Percentiles rank a stretch among this genome's conserved stretches.
phyloP scores from a whole-genome alignment of 2,797 vertebrate genomes.

The Clamator glandarius region DNA sequence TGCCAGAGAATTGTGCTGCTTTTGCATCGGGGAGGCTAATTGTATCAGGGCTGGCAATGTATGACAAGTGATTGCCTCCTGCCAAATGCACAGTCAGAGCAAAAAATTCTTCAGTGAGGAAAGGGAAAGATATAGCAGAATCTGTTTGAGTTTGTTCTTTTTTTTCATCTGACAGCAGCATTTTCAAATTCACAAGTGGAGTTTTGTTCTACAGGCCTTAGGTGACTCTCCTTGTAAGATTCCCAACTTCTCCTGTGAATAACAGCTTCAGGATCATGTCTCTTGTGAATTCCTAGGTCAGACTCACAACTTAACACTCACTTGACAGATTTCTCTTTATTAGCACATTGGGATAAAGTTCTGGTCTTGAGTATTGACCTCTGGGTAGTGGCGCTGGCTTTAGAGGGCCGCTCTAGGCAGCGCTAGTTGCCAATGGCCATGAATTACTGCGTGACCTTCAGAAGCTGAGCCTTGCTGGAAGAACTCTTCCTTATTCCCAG shows the following conservation, averaged over 20 bases:
- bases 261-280: background rate
- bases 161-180: background rate
- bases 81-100: background rate
- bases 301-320: background rate
- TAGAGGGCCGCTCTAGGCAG: background rate
- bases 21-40: conserved; percentile 37
- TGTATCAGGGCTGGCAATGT: background rate
- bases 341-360: background rate
- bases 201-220: background rate
- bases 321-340: background rate
- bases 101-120: background rate
- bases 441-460: background rate
- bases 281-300: conserved; percentile 25
- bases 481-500: background rate
- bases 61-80: background rate
- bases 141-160: background rate
- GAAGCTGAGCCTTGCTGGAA: background rate
- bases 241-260: background rate
- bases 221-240: background rate
- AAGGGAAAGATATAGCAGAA: background rate
- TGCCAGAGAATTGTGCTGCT: conserved; percentile 59
- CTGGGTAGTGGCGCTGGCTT: background rate
- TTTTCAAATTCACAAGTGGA: background rate
- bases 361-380: background rate
- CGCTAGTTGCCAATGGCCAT: background rate